Conservation (phyloP, 2,888 invertebrate species). For the Sarcophaga carnaria region DNA sequence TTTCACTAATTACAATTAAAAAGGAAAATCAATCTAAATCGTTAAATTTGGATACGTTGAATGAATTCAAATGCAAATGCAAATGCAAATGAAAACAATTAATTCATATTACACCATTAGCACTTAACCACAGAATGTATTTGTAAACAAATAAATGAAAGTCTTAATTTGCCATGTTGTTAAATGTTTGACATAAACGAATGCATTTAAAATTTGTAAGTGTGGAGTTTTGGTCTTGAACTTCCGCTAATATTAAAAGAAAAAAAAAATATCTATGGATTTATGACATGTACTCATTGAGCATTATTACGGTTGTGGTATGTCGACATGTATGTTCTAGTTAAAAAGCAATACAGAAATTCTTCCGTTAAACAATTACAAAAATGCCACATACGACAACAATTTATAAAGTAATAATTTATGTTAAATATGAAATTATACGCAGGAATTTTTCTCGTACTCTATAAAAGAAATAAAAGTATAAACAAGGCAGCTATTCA, state of each 20-base stretch:
- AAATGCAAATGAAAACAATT: too few species aligned
- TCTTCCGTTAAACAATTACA: too few species aligned
- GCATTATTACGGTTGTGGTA: background rate
- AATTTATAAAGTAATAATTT: too few species aligned
- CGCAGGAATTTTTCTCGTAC: too few species aligned
- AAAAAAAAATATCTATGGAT: background rate
- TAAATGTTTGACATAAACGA: background rate
- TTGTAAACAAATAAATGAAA: constrained; percentile 1
- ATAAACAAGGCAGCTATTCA: too few species aligned
- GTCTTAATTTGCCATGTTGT: background rate
- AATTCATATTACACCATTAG: background rate
- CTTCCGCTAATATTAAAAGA: background rate
- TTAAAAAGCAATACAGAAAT: background rate
- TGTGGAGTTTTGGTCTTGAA: background rate
- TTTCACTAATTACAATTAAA: too few species aligned
- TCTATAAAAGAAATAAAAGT: too few species aligned
- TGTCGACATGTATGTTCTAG: background rate
- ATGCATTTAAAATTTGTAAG: background rate
- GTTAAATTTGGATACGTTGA: too few species aligned
- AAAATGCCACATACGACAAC: too few species aligned
- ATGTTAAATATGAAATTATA: too few species aligned
- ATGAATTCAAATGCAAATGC: too few species aligned
- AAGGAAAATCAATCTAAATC: too few species aligned
- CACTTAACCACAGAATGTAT: background rate
- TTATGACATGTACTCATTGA: background rate